Evolutionary conservation across 2,113 vertebrate genomes (phyloP).

Genomic region (Phyllostomus hastatus): DNA sequence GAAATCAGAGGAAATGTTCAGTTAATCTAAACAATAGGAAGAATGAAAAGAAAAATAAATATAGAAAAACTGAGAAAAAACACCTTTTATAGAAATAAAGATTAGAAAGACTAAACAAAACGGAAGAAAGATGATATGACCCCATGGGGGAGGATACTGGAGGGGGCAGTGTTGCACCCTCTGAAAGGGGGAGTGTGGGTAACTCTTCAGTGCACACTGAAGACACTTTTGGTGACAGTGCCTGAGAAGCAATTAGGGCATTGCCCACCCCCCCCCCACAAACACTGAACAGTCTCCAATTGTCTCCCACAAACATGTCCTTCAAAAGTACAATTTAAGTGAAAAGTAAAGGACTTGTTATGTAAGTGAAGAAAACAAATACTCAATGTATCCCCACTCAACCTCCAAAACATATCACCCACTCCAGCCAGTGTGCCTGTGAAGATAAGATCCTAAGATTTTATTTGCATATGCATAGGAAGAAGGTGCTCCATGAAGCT

Average conservation of each 20-base stretch:
- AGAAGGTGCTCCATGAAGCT: neutral
- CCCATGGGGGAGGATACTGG: neutral
- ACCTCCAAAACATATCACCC: neutral
- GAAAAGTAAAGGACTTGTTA: neutral
- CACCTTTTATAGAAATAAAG: neutral
- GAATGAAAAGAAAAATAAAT: neutral
- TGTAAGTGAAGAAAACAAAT: neutral
- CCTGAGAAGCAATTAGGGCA: neutral
- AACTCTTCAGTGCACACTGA: neutral
- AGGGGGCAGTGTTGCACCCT: neutral
- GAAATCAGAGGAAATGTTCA: slow-evolving; percentile 7
- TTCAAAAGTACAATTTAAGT: neutral
- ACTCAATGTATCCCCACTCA: neutral
- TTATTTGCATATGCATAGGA: neutral
- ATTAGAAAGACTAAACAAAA: neutral
- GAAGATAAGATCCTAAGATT: neutral
- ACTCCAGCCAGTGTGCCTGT: neutral
- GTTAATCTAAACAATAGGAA: neutral
- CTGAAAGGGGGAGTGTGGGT: no score
- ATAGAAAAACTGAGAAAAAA: neutral
- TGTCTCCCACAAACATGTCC: neutral
- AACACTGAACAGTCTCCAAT: neutral
- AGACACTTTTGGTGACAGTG: neutral
- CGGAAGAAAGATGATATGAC: neutral
- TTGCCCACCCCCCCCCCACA: neutral